Evolutionary conservation across 1,140 invertebrate species (phyloP).

Genomic region (Drosophila pseudoananassae): DNA sequence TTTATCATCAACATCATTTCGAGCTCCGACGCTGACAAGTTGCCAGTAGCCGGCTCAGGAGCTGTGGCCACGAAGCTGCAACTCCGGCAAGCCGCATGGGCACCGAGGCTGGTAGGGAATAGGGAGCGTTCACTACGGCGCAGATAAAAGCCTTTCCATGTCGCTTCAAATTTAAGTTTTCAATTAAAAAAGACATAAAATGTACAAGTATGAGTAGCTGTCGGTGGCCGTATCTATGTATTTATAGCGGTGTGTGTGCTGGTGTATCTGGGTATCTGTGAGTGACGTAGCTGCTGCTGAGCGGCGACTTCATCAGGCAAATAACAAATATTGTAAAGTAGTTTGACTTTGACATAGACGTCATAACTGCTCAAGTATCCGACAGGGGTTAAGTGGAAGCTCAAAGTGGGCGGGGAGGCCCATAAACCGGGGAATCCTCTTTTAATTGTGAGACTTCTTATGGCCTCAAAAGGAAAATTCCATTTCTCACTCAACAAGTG

Average conservation of each 20-base stretch:
- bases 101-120: slow-evolving; percentile 20
- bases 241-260: neutral
- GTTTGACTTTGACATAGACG: slow-evolving; percentile 77
- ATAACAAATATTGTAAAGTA: slow-evolving; percentile 75
- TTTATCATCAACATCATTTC: slow-evolving; percentile 79
- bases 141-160: slow-evolving; percentile 82
- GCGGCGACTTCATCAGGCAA: slow-evolving; percentile 46
- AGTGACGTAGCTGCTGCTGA: slow-evolving; percentile 51
- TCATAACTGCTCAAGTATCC: slow-evolving; percentile 73
- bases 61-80: slow-evolving; percentile 32
- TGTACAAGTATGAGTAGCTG: slow-evolving; percentile 48
- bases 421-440: slow-evolving; percentile 15
- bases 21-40: slow-evolving; percentile 70
- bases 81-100: slow-evolving; percentile 1
- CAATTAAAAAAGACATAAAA: slow-evolving; percentile 83
- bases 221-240: slow-evolving; percentile 16
- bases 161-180: slow-evolving; percentile 83
- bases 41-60: slow-evolving; percentile 61
- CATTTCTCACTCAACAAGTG: neutral
- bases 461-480: neutral
- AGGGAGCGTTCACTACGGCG: slow-evolving; percentile 64
- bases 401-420: neutral
- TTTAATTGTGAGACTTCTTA: slow-evolving; percentile 25
- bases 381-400: slow-evolving; percentile 39
- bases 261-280: slow-evolving; percentile 44